Conservation (phyloP, 1,140 invertebrate species). For the Drosophila eugracilis region DNA sequence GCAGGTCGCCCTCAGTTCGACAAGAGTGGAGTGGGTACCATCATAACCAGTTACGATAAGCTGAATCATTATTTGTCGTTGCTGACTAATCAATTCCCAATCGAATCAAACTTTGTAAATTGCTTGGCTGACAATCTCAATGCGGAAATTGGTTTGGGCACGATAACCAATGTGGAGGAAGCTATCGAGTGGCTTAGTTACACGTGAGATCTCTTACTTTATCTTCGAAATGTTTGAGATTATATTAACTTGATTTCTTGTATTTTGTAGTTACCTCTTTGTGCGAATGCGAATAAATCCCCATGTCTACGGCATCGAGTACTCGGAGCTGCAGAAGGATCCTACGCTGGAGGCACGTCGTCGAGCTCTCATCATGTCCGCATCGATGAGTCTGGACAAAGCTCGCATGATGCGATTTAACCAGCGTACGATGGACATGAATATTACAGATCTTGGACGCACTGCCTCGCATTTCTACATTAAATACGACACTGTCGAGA, state of each 20-base stretch:
- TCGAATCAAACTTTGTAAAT: slow-evolving; percentile 98
- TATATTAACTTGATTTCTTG: background rate
- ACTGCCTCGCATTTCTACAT: slow-evolving; percentile 99
- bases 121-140: slow-evolving; percentile 98
- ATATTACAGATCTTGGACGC: slow-evolving; percentile 95
- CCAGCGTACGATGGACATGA: slow-evolving; percentile 92
- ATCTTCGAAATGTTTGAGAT: no score
- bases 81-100: slow-evolving; percentile 98
- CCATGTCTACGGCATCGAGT: slow-evolving; percentile 94
- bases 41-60: slow-evolving; percentile 97
- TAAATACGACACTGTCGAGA: slow-evolving; percentile 97
- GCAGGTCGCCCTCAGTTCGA: slow-evolving; percentile 98
- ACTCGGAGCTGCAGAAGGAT: slow-evolving; percentile 90
- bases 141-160: slow-evolving; percentile 97
- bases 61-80: slow-evolving; percentile 97
- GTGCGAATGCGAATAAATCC: slow-evolving; percentile 98
- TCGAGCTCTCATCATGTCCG: slow-evolving; percentile 90
- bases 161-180: slow-evolving; percentile 97
- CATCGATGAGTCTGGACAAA: slow-evolving; percentile 95
- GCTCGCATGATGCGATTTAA: slow-evolving; percentile 98
- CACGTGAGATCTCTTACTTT: no score
- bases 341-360: slow-evolving; percentile 90
- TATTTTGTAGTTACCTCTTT: slow-evolving; percentile 91
- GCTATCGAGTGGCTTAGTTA: slow-evolving; percentile 99
- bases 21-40: slow-evolving; percentile 96